Base-by-base conservation (phyloP, 37 sponge, comb jelly and placozoan species). In the Amphimedon queenslandica region DNA sequence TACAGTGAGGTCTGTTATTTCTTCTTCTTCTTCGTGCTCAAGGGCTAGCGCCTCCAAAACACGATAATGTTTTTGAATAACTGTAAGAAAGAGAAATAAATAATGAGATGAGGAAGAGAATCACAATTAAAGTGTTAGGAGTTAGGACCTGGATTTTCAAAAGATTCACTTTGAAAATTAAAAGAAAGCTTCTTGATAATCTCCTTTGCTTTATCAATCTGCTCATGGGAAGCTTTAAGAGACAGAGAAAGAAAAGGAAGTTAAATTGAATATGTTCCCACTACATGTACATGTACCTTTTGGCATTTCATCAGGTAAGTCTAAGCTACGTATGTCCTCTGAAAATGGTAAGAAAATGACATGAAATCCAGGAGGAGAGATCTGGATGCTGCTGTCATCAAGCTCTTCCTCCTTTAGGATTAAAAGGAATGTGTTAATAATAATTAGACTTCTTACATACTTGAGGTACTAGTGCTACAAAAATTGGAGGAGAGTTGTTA, bases 401-500 rank as follows among this genome's bases (percentile, higher is more conserved):
- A 83, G 16, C 70, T 93, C 85, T 60, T 93, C 89, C 30, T 77
- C 80, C 86, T 92, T 61, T 23, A 61, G 18, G n/a, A n/a, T n/a
- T n/a, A n/a, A n/a, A n/a, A n/a, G n/a, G n/a, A n/a, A n/a, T n/a
- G n/a, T n/a, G n/a, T n/a, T n/a, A n/a, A n/a, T n/a, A n/a, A n/a
- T n/a, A n/a, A n/a, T n/a, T n/a, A n/a, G n/a, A n/a, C n/a, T n/a
- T n/a, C n/a, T n/a, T 8, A 37, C 75, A 2, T 21, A 90, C 89
- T 82, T 93, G 90, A 41, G 96, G 96, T 8, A 95, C 65, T 1
- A 95, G 74, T 33, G 96, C 96, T 8, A 88, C 90, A 69, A 95
- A 82, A 11, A 69, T 55, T 2, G 93, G 96, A 24, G 81, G 23
- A 33, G 96, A 32, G 47, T 83, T 81, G 23, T 72, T 39, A 11